Base-by-base conservation (phyloP, 2,888 invertebrate species). In the Miltochrista miniata region DNA sequence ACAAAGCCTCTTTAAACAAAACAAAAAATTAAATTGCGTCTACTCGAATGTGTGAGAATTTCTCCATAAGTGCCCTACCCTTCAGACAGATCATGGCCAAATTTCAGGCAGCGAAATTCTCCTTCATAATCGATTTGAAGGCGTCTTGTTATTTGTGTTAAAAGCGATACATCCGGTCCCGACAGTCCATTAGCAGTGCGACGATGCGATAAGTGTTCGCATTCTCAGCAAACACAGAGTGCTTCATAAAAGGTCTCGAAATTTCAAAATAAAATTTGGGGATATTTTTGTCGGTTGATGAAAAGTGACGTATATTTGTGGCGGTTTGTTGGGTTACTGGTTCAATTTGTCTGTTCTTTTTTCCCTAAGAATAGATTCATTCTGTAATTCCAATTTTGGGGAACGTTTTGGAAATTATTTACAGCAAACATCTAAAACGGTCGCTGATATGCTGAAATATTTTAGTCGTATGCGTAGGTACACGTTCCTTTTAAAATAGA, bases 111-210 rank as follows among this genome's bases (percentile, higher is more conserved):
- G 46, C 61, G 64, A 69, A 64, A 62, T 61, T 64, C 55, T 54
- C 45, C 61, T 58, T 66, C 55, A 61, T 70, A 78, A 76, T 74
- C 68, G 66, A 72, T 73, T 68, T 59, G 59, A 58, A 52, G 59
- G 59, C 46, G 59, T 59, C 44, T 24, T 36, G 54, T 65, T 68
- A 68, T 74, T 77, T 69, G 69, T 70, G 76, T 72, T 73, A 79
- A 81, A 77, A 81, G 76, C 75, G 70, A 79, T 76, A 81, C 72
- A 74, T 76, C 76, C 73, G 76, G 48, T 44, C 52, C 47, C 59
- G 72, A 68, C 72, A 67, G 72, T 68, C 79, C 79, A 79, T 79
- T 79, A 80, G 73, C 56, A 53, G 51, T 46, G 61, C 66, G 61
- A 51, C 67, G 71, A 61, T 50, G 65, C 63, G 72, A 64, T 69